Evolutionary conservation across 2,888 invertebrate species (phyloP), one percentile per base, ranked within the genome.

Genomic region (Melanophora roralis): DNA sequence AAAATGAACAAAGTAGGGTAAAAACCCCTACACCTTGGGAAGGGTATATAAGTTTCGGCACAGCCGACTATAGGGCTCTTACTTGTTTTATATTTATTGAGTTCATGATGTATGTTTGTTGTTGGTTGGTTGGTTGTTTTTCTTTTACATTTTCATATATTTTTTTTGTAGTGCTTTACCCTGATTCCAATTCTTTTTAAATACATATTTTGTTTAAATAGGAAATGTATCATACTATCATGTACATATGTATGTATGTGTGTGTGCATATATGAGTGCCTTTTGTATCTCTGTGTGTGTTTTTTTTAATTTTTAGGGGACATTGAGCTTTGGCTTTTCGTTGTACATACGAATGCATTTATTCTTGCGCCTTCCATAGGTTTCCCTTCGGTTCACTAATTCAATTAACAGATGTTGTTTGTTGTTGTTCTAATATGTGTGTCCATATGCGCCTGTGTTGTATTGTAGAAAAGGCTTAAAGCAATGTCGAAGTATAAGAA

Each of bases 321-420:
- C 85, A 85, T 85, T 86, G 86, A 84, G 85, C 85, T 82, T 82
- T 80, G 80, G 81, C 78, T 77, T 76, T 80, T 72, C 49, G 43
- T 49, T 49, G 55, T 80, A 27, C n/a, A 27, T 57, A 23, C 74
- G 36, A 16, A 45, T 40, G 38, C 38, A 55, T 51, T 34, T 21
- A 36, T 51, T 34, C 43, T 62, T 64, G 59, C 40, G 62, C 67
- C 71, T 79, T 71, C 71, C 60, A 75, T 76, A 68, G 80, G 75
- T 57, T 75, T 80, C 76, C 75, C 80, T 62, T 76, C 68, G 69
- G 36, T 62, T 68, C 68, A 36, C 72, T 80, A 80, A 80, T 80
- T 80, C 76, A 80, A 80, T 80, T 80, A 80, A 80, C 75, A 36
- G 45, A 53, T 74, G 62, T 47, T 55, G 16, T 5, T 62, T 74